Conservation (phyloP, 1,140 invertebrate species). For the Nilaparvata lugens region DNA sequence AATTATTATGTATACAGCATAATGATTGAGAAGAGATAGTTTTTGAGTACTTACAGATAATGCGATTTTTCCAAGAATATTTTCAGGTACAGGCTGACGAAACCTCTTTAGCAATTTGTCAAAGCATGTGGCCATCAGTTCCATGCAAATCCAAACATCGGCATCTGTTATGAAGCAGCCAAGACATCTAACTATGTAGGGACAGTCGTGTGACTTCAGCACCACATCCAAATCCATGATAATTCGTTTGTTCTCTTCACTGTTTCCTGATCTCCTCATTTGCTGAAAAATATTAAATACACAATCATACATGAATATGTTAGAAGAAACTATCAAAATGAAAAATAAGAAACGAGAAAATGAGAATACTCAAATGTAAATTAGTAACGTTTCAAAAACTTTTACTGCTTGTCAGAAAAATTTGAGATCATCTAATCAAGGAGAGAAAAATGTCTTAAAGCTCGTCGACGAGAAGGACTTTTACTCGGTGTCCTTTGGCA, state of each 20-base stretch:
- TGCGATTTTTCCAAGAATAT: constrained; percentile 92
- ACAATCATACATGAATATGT: too few relatives aligned
- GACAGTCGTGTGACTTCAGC: constrained; percentile 91
- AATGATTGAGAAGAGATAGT: neutral
- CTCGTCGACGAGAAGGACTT: too few relatives aligned
- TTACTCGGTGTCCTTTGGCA: too few relatives aligned
- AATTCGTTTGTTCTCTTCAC: constrained; percentile 95
- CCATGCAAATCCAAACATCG: constrained; percentile 88
- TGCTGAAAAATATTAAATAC: constrained; percentile 48
- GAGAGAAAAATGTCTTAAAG: too few relatives aligned
- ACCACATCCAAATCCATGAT: constrained; percentile 98
- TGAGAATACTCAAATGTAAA: too few relatives aligned
- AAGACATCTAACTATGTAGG: constrained; percentile 92
- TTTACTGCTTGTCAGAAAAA: too few relatives aligned
- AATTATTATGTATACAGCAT: too few relatives aligned
- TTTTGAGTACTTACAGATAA: constrained; percentile 67
- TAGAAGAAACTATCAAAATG: too few relatives aligned
- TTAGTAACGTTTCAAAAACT: too few relatives aligned
- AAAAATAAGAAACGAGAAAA: too few relatives aligned
- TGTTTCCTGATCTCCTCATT: constrained; percentile 94
- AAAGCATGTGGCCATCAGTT: constrained; percentile 96
- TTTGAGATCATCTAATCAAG: too few relatives aligned
- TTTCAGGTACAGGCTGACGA: constrained; percentile 81
- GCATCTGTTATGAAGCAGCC: constrained; percentile 94
- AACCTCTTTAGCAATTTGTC: constrained; percentile 89